Evolutionary conservation across 2,888 invertebrate genomes (phyloP).

Genomic region (Yponomeuta plumbellus): DNA sequence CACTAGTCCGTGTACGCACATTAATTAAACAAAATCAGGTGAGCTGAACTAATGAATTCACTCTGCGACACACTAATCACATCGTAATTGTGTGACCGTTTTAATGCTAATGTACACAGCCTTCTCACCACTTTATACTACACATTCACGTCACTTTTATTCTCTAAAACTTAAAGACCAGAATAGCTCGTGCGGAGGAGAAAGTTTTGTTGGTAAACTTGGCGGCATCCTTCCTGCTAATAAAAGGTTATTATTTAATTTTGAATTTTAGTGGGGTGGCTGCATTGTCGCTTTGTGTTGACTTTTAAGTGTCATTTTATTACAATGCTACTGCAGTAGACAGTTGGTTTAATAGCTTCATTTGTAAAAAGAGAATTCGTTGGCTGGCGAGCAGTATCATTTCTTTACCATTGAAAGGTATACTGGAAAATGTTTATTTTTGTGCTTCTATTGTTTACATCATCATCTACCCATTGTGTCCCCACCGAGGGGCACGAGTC

Average conservation of each 20-base stretch:
- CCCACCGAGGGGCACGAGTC: no score
- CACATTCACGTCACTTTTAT: conserved; percentile 20
- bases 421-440: no score
- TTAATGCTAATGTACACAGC: conserved; percentile 55
- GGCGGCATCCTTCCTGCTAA: conserved; percentile 18
- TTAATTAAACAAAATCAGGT: conserved; percentile 76
- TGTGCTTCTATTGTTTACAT: no score
- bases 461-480: no score
- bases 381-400: no score
- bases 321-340: not conserved
- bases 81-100: conserved; percentile 69
- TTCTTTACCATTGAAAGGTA: no score
- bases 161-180: not conserved
- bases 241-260: conserved; percentile 13
- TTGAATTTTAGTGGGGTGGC: not conserved
- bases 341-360: not conserved
- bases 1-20: conserved; percentile 21
- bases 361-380: no score
- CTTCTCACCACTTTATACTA: conserved; percentile 25
- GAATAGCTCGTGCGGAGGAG: not conserved
- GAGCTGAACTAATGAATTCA: conserved; percentile 76
- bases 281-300: not conserved
- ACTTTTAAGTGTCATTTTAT: not conserved
- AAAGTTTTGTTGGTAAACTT: conserved; percentile 29
- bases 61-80: conserved; percentile 69